Percentiles rank a stretch among this genome's conserved stretches.
These are phyloP conservation scores for Oithona nana DNA, from an alignment of 2,888 invertebrate genomes.

Conservation along the genomic window DNA sequence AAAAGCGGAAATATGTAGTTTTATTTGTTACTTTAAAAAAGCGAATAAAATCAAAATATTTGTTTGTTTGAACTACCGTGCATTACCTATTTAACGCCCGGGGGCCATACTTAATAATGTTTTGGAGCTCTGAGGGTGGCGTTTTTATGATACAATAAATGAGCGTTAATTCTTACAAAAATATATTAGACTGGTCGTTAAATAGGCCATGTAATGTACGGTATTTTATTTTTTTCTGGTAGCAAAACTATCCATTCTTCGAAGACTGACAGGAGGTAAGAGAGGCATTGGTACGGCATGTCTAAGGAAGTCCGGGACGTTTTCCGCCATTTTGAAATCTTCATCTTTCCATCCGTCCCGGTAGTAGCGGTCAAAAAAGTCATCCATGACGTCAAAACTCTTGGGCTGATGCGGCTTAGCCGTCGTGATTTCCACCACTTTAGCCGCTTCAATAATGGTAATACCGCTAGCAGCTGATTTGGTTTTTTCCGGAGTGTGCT, in stretches of 20 bases:
- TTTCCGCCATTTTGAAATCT: not conserved
- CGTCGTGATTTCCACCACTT: not conserved
- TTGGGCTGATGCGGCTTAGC: not conserved
- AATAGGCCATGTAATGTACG: no score
- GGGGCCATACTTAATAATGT: no score
- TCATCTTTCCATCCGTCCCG: not conserved
- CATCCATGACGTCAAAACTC: not conserved
- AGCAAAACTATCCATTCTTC: not conserved
- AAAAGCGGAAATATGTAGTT: no score
- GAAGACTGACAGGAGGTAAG: not conserved
- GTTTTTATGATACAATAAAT: no score
- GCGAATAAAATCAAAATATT: no score
- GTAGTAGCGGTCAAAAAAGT: conserved; percentile 1
- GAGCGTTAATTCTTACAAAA: no score
- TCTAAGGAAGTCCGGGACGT: not conserved
- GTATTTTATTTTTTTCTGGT: no score
- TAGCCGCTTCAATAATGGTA: not conserved
- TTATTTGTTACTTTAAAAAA: no score
- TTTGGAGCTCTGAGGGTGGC: no score
- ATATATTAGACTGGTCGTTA: no score
- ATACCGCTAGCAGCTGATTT: not conserved
- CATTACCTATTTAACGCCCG: no score
- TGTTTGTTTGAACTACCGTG: no score
- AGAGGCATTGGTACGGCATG: not conserved
- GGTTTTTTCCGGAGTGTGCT: not conserved